Evolutionary conservation across 2,113 vertebrate genomes (phyloP).

Genomic region (Phrynosoma blainvillii): DNA sequence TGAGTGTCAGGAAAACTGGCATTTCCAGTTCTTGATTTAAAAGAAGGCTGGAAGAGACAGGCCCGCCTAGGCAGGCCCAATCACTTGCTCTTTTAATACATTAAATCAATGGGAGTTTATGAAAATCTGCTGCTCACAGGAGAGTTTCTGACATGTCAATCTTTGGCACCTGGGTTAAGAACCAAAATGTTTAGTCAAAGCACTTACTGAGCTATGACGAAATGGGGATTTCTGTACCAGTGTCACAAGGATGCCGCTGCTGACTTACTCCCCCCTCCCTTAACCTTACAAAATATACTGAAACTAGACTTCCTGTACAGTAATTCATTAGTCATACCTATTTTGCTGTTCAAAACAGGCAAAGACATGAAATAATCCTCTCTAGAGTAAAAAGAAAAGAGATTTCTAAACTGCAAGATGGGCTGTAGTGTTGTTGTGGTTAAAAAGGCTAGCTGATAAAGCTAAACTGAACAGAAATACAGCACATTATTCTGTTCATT

Average conservation of each 20-base stretch:
- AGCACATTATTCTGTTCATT: not conserved
- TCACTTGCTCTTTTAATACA: not conserved
- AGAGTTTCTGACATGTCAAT: not conserved
- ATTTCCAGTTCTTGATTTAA: constrained; percentile 17
- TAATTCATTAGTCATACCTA: not conserved
- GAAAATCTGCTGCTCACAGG: not conserved
- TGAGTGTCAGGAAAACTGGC: not conserved
- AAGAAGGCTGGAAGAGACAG: not conserved
- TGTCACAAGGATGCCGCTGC: not conserved
- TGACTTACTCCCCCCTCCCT: not conserved
- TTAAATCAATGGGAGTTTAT: not conserved
- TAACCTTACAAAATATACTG: not conserved
- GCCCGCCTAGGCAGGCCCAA: not conserved
- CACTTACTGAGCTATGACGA: not conserved
- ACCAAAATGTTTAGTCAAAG: constrained; percentile 14
- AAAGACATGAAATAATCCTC: not conserved
- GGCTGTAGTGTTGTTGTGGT: not conserved
- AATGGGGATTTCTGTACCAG: not conserved
- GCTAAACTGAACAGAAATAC: not conserved
- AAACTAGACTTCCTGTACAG: not conserved
- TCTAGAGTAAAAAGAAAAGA: not conserved
- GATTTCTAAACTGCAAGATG: not conserved
- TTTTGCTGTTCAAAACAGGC: not conserved
- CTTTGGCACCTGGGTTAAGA: not conserved
- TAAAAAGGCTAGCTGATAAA: not conserved